These are phyloP conservation scores for Microctenopoma lineatum DNA, from an alignment of 2,797 vertebrate species.

Conservation along the genomic window DNA sequence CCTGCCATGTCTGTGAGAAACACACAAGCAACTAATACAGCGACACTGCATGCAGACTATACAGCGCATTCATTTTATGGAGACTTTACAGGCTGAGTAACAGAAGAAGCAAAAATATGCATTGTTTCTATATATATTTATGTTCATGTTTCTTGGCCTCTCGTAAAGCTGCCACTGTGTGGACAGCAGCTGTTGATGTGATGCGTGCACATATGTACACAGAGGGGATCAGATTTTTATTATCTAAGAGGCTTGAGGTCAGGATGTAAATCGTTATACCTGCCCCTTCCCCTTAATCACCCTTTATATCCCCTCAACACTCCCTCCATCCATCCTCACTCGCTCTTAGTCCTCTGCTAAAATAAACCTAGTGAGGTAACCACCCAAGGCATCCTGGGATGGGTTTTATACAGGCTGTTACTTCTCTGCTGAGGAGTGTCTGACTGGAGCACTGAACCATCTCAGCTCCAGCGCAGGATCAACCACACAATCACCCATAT, in stretches of 20 bases:
- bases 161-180: constrained; percentile 43
- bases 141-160: constrained; percentile 33
- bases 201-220: constrained; percentile 7
- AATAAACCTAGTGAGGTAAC: constrained; percentile 84
- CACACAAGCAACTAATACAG: background rate
- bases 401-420: constrained; percentile 67
- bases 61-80: background rate
- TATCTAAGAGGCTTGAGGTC: constrained; percentile 66
- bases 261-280: constrained; percentile 74
- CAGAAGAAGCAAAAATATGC: constrained; percentile 5
- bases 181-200: constrained; percentile 64
- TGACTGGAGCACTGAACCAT: constrained; percentile 51
- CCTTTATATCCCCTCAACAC: constrained; percentile 49
- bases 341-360: constrained; percentile 71
- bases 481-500: constrained; percentile 32
- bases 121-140: constrained; percentile 29
- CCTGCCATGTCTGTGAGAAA: constrained; percentile 22
- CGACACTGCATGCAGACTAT: too few relatives aligned
- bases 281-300: constrained; percentile 56
- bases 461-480: constrained; percentile 45
- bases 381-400: constrained; percentile 59
- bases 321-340: constrained; percentile 63
- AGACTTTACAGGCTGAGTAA: constrained; percentile 3
- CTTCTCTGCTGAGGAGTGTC: constrained; percentile 53
- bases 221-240: constrained; percentile 79